Evolutionary conservation across 2,797 vertebrate species (phyloP).

Genomic region (Merluccius polli): DNA sequence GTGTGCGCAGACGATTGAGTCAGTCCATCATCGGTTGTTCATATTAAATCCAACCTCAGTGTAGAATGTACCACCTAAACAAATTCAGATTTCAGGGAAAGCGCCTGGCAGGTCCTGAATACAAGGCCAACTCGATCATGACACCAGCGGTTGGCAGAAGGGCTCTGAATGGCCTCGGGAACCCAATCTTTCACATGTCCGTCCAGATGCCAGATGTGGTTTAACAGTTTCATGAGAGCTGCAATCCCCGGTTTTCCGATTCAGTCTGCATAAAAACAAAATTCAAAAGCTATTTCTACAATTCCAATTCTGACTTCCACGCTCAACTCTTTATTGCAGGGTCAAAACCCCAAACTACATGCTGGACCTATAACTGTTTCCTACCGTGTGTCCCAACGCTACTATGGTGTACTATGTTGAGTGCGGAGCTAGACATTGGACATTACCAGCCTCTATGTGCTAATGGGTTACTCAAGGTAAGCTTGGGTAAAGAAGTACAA

Average conservation of each 20-base stretch:
- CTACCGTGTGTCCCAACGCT: not conserved
- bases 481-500: not conserved
- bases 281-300: not conserved
- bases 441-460: not conserved
- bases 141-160: not conserved
- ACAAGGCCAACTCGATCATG: not conserved
- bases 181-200: not conserved
- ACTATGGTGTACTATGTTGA: slow-evolving; percentile 10
- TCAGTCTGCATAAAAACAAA: not conserved
- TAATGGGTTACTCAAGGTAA: not conserved
- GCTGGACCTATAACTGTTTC: slow-evolving; percentile 14
- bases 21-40: not conserved
- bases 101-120: not conserved
- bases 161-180: not conserved
- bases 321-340: slow-evolving; percentile 1
- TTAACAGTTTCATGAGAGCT: not conserved
- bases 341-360: not conserved
- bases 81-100: not conserved
- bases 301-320: not conserved
- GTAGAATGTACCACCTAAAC: not conserved
- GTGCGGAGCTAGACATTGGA: slow-evolving; percentile 48
- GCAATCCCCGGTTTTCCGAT: not conserved
- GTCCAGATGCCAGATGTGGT: not conserved
- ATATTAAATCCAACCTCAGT: not conserved
- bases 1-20: not conserved